Evolutionary conservation across 2,888 invertebrate species (phyloP).

Genomic region (Scaptomyza flava): DNA sequence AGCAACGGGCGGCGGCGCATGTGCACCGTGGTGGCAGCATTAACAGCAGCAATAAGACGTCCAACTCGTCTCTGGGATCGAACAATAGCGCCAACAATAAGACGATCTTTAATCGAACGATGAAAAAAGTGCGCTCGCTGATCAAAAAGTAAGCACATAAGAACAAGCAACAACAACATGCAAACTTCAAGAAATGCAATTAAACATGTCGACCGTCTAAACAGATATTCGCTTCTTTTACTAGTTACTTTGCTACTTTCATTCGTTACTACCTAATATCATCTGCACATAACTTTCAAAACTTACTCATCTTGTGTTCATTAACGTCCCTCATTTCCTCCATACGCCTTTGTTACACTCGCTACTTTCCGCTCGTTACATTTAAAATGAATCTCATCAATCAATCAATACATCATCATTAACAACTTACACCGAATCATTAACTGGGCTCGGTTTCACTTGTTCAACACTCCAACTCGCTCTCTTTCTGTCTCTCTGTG

Average conservation of each 20-base stretch:
- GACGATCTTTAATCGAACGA: slow-evolving; percentile 94
- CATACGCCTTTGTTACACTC: slow-evolving; percentile 36
- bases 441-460: slow-evolving; percentile 23
- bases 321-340: slow-evolving; percentile 28
- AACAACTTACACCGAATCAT: slow-evolving; percentile 17
- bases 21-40: slow-evolving; percentile 77
- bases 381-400: slow-evolving; percentile 52
- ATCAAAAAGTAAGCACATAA: slow-evolving; percentile 85
- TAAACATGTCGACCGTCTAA: slow-evolving; percentile 23
- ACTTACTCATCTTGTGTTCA: slow-evolving; percentile 26
- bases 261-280: slow-evolving; percentile 36
- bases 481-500: slow-evolving; percentile 26
- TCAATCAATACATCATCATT: slow-evolving; percentile 13
- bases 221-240: slow-evolving; percentile 38
- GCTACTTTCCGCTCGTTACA: slow-evolving; percentile 49
- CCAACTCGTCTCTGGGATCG: slow-evolving; percentile 72
- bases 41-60: slow-evolving; percentile 73
- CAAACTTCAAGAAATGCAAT: slow-evolving; percentile 34
- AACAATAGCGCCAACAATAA: slow-evolving; percentile 86
- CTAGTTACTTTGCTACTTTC: slow-evolving; percentile 35
- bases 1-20: slow-evolving; percentile 78
- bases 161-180: slow-evolving; percentile 23
- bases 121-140: slow-evolving; percentile 92
- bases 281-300: slow-evolving; percentile 9
- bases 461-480: slow-evolving; percentile 17